A percentile compares a stretch with the other conserved stretches of the same genome.
Evolutionary conservation across 2,888 invertebrate genomes (phyloP).

Genomic region (Cryptocephalus primarius): DNA sequence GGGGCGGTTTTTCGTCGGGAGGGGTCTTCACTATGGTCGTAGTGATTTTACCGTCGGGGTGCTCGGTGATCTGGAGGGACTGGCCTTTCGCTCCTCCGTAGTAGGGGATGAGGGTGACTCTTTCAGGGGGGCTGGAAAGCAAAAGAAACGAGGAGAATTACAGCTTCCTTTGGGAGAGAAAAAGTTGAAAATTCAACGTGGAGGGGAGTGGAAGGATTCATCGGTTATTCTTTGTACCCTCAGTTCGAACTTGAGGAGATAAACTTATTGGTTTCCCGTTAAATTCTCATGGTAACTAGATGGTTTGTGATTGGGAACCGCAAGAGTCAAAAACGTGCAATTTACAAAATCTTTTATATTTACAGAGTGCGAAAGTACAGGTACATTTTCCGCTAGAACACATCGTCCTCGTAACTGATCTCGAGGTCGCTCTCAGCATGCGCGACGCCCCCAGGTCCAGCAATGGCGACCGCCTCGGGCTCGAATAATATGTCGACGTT

Average conservation of each 20-base stretch:
- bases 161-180: too few relatives aligned
- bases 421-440: slow-evolving; percentile 64
- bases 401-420: slow-evolving; percentile 30
- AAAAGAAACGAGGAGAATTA: neutral
- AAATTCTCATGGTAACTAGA: too few relatives aligned
- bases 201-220: too few relatives aligned
- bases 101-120: slow-evolving; percentile 44
- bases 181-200: too few relatives aligned
- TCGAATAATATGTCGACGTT: slow-evolving; percentile 53
- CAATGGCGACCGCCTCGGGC: slow-evolving; percentile 60
- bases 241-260: too few relatives aligned
- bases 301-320: too few relatives aligned
- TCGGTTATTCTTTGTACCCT: too few relatives aligned
- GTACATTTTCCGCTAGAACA: too few relatives aligned
- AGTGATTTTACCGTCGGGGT: slow-evolving; percentile 38
- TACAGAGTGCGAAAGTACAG: too few relatives aligned
- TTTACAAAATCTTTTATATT: too few relatives aligned
- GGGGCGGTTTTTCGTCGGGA: slow-evolving; percentile 15
- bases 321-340: too few relatives aligned
- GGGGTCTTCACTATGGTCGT: slow-evolving; percentile 34
- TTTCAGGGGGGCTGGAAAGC: slow-evolving; percentile 13
- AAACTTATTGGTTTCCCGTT: too few relatives aligned
- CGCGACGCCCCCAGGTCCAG: slow-evolving; percentile 64
- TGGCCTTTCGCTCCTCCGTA: slow-evolving; percentile 66
- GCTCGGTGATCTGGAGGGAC: slow-evolving; percentile 49